Percentiles rank a stretch among this genome's conserved stretches.
phyloP scores from a whole-genome alignment of 2,888 invertebrate species.

The Volucella bombylans region DNA sequence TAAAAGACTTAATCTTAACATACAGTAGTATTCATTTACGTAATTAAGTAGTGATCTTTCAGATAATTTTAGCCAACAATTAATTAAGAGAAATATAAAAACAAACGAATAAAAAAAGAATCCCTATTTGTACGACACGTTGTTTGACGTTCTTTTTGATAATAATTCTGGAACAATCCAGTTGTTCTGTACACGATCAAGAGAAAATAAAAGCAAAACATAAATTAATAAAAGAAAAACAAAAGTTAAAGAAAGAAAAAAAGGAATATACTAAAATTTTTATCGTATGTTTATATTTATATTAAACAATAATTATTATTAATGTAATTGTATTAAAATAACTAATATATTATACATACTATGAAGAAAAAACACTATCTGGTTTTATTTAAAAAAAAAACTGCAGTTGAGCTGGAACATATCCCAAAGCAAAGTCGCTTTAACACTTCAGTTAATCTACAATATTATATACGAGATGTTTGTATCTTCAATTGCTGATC shows the following conservation, averaged over 20 bases:
- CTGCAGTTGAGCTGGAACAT: too few relatives aligned
- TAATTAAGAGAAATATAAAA: constrained; percentile 20
- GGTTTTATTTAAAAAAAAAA: neutral
- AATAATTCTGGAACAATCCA: constrained; percentile 57
- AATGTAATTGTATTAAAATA: constrained; percentile 62
- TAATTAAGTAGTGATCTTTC: constrained; percentile 57
- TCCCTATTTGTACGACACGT: constrained; percentile 43
- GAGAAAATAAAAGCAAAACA: neutral
- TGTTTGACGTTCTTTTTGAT: constrained; percentile 65
- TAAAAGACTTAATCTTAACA: constrained; percentile 56
- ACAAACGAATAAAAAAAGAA: neutral
- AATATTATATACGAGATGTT: too few relatives aligned
- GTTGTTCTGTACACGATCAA: constrained; percentile 33
- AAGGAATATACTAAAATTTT: constrained; percentile 54
- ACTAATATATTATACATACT: constrained; percentile 47
- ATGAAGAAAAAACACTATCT: neutral
- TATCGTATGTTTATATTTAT: constrained; percentile 69
- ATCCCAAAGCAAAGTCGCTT: too few relatives aligned
- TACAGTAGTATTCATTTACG: constrained; percentile 44
- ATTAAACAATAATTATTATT: constrained; percentile 57
- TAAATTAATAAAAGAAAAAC: constrained; percentile 1
- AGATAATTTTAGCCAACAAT: constrained; percentile 39
- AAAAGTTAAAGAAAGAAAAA: constrained; percentile 1
- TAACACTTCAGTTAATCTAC: too few relatives aligned
- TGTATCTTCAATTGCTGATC: too few relatives aligned